Percentiles rank a stretch among this genome's conserved stretches.
Evolutionary conservation across 2,888 invertebrate genomes (phyloP).

Genomic region (Onthophagus sagittarius): DNA sequence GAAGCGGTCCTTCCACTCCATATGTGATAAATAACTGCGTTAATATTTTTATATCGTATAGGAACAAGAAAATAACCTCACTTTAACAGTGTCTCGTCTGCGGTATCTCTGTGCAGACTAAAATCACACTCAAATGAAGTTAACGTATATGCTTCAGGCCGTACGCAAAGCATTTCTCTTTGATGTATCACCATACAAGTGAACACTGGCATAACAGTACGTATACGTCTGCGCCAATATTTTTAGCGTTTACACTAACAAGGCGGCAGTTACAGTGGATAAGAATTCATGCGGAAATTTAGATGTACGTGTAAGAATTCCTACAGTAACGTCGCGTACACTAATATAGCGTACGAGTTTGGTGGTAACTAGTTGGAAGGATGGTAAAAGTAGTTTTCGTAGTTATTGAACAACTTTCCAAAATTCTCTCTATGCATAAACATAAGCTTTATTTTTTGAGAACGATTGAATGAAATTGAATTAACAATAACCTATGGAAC

Average conservation of each 20-base stretch:
- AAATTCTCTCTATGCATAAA: too few species aligned
- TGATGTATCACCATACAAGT: neutral
- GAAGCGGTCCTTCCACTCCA: neutral
- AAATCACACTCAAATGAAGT: neutral
- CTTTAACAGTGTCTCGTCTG: conserved; percentile 3
- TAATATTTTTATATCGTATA: neutral
- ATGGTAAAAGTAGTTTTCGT: too few species aligned
- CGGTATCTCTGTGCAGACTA: neutral
- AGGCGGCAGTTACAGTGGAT: too few species aligned
- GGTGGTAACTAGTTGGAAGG: too few species aligned
- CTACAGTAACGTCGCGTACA: too few species aligned
- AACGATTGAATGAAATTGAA: too few species aligned
- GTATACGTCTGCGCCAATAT: neutral
- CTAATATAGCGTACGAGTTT: too few species aligned
- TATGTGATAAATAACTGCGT: neutral
- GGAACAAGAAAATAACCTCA: neutral
- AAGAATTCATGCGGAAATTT: too few species aligned
- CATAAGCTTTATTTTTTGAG: too few species aligned
- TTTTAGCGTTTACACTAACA: conserved; percentile 5
- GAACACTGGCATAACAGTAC: neutral
- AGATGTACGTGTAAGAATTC: too few species aligned
- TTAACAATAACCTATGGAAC: too few species aligned
- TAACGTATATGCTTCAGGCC: neutral
- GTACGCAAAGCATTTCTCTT: neutral
- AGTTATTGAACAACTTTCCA: too few species aligned